These are phyloP conservation scores for Tilapia sparmanii DNA, from an alignment of 2,113 vertebrate genomes.

Conservation along the genomic window DNA sequence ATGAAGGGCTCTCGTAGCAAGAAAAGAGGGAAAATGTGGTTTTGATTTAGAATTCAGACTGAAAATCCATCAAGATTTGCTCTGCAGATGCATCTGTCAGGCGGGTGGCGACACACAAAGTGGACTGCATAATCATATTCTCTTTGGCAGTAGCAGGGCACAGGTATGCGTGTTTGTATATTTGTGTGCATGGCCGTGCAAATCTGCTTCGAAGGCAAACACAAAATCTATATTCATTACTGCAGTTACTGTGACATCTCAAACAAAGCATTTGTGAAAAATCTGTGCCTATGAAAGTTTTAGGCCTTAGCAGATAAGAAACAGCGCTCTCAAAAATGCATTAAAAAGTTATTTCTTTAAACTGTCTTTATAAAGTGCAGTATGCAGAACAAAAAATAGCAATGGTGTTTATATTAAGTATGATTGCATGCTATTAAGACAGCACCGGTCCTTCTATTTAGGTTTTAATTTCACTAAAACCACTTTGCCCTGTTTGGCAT, in stretches of 20 bases:
- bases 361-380: neutral
- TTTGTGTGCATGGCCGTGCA: neutral
- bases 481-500: neutral
- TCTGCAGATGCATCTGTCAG: constrained; percentile 71
- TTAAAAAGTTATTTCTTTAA: neutral
- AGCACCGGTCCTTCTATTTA: neutral
- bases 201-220: constrained; percentile 19
- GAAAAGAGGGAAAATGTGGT: constrained; percentile 30
- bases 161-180: constrained; percentile 3
- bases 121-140: constrained; percentile 59
- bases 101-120: constrained; percentile 49
- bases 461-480: neutral
- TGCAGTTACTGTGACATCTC: constrained; percentile 3
- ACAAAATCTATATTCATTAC: constrained; percentile 68
- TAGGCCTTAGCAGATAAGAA: neutral
- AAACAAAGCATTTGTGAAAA: constrained; percentile 14
- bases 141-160: constrained; percentile 42
- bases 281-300: neutral
- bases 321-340: neutral
- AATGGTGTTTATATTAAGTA: neutral
- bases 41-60: constrained; percentile 58
- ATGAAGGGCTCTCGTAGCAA: neutral
- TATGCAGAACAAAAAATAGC: neutral
- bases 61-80: constrained; percentile 74
- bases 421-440: neutral